Evolutionary conservation across 1,140 invertebrate genomes (phyloP), one percentile per base, ranked within the genome.

Genomic region (Globodera rostochiensis): DNA sequence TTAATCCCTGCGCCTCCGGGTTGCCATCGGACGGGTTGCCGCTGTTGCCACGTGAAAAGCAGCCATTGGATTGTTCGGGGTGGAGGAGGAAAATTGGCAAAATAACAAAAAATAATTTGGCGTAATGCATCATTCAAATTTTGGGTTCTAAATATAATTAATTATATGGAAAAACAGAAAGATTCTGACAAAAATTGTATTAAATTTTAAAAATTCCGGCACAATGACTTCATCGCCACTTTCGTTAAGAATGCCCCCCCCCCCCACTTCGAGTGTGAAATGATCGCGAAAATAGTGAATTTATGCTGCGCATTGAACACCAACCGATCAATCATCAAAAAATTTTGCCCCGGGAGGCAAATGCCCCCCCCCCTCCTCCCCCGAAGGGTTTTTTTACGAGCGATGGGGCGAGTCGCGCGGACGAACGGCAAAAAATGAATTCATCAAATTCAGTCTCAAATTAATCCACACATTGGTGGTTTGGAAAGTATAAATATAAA

Each of bases 21-120:
- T 78, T 78, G 11, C 77, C 77, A 15, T 78, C 49, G 15, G 53
- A 21, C 8, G 77, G 77, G n/a, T 78, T 50, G 13, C 77, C 64
- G 25, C 50, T 64, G 57, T 64, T 64, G 57, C 57, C 57, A 64
- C 57, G 66, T 36, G 77, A 78, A 69, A 78, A 78, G 66, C 77
- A 78, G 2, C n/a, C 64, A 36, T 45, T n/a, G 53, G 21, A 69
- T 19, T 64, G 49, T 45, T 45, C 45, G 9, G 47, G 19, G 49
- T 53, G 49, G n/a, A 69, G 36, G 45, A 46, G 21, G 4, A 69
- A 49, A 71, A 69, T 13, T 45, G 45, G 53, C 49, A 78, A 46
- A 78, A 76, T 21, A 76, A 76, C 21, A 78, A 78, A 64, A 78
- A 66, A 78, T n/a, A 19, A 25, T 69, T 77, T 6, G 49, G 25